Percentiles rank a stretch among this genome's conserved stretches.
phyloP scores from a whole-genome alignment of 2,888 invertebrate species.

The Agonopterix heracliana region DNA sequence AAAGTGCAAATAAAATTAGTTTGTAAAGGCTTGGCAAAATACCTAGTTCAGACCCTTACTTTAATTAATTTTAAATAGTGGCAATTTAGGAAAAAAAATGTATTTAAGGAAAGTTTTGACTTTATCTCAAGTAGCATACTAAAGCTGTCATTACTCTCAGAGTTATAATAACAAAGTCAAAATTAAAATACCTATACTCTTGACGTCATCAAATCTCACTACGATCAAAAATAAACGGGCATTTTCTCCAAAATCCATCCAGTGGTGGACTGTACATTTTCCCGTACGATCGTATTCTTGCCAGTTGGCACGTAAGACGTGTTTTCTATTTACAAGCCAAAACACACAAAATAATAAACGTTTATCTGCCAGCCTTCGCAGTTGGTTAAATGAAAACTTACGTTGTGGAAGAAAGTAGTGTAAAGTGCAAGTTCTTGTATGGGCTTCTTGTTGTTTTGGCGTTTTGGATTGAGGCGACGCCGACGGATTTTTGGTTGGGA shows the following conservation, averaged over 20 bases:
- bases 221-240: conserved; percentile 11
- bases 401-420: conserved; percentile 5
- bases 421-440: conserved; percentile 19
- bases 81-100: too few relatives aligned
- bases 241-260: conserved; percentile 26
- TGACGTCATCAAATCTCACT: conserved; percentile 5
- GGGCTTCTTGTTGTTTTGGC: conserved; percentile 21
- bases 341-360: neutral
- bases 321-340: conserved; percentile 8
- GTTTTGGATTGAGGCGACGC: conserved; percentile 25
- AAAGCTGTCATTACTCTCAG: too few relatives aligned
- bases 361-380: conserved; percentile 7
- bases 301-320: conserved; percentile 18
- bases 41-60: too few relatives aligned
- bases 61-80: too few relatives aligned
- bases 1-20: too few relatives aligned
- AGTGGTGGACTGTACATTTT: conserved; percentile 10
- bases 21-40: too few relatives aligned
- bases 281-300: conserved; percentile 9
- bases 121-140: too few relatives aligned
- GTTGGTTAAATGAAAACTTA: conserved; percentile 21
- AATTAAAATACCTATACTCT: too few relatives aligned
- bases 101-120: too few relatives aligned
- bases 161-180: too few relatives aligned
- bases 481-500: neutral